Percentiles rank a stretch among this genome's conserved stretches.
Evolutionary conservation across 2,113 vertebrate species (phyloP).

Genomic region (Lathamus discolor): DNA sequence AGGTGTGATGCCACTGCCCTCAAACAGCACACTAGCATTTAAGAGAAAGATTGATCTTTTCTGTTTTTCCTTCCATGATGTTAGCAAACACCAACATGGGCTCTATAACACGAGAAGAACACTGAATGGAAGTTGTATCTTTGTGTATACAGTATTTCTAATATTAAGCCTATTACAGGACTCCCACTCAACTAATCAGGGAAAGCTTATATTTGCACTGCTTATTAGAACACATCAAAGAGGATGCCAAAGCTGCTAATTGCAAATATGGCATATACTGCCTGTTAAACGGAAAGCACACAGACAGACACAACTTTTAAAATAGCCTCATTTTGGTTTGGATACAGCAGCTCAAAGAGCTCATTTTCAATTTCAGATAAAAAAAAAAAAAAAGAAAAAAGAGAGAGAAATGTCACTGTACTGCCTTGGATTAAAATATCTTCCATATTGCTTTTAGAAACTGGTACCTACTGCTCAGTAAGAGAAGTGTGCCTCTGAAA

Average conservation of each 20-base stretch:
- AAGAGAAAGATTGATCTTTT: not conserved
- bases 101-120: not conserved
- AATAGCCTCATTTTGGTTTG: conserved; percentile 51
- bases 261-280: conserved; percentile 61
- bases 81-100: not conserved
- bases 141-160: not conserved
- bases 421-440: conserved; percentile 64
- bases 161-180: not conserved
- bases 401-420: conserved; percentile 59
- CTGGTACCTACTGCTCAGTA: conserved; percentile 50
- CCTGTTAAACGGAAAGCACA: conserved; percentile 53
- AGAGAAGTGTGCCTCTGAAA: conserved; percentile 29
- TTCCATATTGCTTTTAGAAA: conserved; percentile 50
- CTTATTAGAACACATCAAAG: conserved; percentile 6
- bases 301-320: conserved; percentile 70
- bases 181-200: conserved; percentile 27
- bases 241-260: conserved; percentile 63
- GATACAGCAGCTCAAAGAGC: conserved; percentile 51
- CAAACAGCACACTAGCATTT: fast-evolving
- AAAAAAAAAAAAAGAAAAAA: not conserved
- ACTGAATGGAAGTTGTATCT: not conserved
- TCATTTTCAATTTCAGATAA: conserved; percentile 60
- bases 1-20: not conserved
- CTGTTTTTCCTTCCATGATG: fast-evolving
- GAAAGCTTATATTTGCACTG: conserved; percentile 18